These are phyloP conservation scores for Latrodectus elegans DNA, from an alignment of 2,888 invertebrate species.

Conservation along the genomic window DNA sequence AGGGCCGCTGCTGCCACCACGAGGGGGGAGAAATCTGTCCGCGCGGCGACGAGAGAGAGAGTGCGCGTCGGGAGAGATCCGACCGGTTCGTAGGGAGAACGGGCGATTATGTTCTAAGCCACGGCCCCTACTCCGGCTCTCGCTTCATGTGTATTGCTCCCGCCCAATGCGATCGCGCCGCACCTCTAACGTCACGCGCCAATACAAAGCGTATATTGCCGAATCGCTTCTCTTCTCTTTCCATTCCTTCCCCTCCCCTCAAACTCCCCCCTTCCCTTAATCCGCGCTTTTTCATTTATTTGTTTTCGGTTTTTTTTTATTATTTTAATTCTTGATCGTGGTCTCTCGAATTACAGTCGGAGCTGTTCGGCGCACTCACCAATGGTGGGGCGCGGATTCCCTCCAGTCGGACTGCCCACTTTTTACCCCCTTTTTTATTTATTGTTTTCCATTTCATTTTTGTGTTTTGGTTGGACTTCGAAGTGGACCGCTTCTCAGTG, in stretches of 20 bases:
- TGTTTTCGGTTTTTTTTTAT: conserved; percentile 43
- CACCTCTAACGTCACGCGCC: conserved; percentile 64
- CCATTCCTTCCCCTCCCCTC: conserved; percentile 16
- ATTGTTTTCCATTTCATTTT: neutral
- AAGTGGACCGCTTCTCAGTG: neutral
- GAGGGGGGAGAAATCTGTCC: conserved; percentile 4
- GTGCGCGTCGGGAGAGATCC: conserved; percentile 1
- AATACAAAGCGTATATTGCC: conserved; percentile 66
- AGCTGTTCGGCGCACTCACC: conserved; percentile 37
- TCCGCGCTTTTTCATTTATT: conserved; percentile 26
- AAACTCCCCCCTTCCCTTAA: conserved; percentile 13
- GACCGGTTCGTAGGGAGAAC: conserved; percentile 37
- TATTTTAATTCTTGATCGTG: conserved; percentile 33
- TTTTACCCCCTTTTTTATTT: conserved; percentile 26
- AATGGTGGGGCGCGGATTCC: conserved; percentile 44
- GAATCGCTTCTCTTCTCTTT: conserved; percentile 31
- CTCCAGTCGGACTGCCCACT: conserved; percentile 62
- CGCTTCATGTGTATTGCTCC: conserved; percentile 29
- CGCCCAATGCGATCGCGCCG: conserved; percentile 61
- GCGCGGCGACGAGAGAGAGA: neutral
- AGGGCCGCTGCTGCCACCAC: conserved; percentile 2
- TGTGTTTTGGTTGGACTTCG: neutral
- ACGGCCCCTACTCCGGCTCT: conserved; percentile 23
- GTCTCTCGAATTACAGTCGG: conserved; percentile 45
- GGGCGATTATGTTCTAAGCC: conserved; percentile 39